phyloP scores from a whole-genome alignment of 2,113 vertebrate species.

The Turdus rufiventris region DNA sequence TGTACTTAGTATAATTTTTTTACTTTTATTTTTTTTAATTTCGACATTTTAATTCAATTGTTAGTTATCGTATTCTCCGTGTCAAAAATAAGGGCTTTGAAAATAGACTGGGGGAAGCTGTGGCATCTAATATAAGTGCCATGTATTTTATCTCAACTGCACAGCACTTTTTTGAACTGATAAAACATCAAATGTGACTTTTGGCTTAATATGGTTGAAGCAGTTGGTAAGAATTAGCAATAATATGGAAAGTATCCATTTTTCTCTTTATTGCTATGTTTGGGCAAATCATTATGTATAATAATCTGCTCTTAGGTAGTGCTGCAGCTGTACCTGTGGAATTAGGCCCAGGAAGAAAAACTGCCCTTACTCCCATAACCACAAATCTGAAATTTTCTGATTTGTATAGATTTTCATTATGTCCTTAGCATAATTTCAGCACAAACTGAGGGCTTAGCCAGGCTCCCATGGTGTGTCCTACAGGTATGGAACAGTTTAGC shows the following conservation, averaged over 20 bases:
- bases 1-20: not conserved
- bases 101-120: not conserved
- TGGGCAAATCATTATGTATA: not conserved
- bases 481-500: constrained; percentile 46
- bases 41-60: not conserved
- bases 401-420: constrained; percentile 24
- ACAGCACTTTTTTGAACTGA: not conserved
- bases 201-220: not conserved
- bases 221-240: not conserved
- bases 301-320: not conserved
- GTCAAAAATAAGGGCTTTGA: not conserved
- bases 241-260: not conserved
- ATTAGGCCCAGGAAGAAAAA: not conserved
- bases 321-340: not conserved
- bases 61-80: not conserved
- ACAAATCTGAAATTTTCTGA: constrained; percentile 4
- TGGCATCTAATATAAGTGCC: not conserved
- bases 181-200: not conserved
- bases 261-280: not conserved
- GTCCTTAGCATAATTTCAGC: constrained; percentile 47
- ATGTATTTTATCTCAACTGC: not conserved
- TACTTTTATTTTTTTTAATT: not conserved
- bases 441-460: constrained; percentile 39
- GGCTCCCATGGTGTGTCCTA: constrained; percentile 53
- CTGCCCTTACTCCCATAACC: not conserved